Percentiles rank a stretch among this genome's conserved stretches.
Conservation (phyloP, 2,888 invertebrate genomes). For the Dioctria rufipes region DNA sequence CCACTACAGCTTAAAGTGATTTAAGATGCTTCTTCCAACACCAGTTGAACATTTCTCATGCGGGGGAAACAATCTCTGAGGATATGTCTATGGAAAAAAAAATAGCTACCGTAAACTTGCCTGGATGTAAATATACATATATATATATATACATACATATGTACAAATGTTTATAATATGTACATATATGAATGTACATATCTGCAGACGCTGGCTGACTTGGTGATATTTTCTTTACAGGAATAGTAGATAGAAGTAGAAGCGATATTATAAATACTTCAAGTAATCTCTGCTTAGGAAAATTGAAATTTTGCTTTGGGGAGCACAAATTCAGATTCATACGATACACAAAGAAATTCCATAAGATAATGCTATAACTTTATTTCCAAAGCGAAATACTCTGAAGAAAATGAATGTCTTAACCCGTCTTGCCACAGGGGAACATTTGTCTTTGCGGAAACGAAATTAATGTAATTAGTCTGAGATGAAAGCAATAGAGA, state of each 20-base stretch:
- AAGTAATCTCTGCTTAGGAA: conserved; percentile 13
- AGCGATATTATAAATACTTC: background rate
- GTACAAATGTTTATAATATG: too few relatives aligned
- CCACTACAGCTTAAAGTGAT: conserved; percentile 22
- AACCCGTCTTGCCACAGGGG: background rate
- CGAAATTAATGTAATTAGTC: conserved; percentile 9
- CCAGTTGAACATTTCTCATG: conserved; percentile 39
- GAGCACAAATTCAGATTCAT: conserved; percentile 24
- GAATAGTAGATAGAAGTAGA: background rate
- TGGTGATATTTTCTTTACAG: background rate
- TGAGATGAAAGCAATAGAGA: background rate
- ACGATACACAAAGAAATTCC: background rate
- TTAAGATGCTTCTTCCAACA: conserved; percentile 28
- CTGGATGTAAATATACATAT: background rate
- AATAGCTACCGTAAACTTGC: conserved; percentile 26
- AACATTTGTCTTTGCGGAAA: background rate
- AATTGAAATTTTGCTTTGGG: conserved; percentile 37
- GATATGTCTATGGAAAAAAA: conserved; percentile 28
- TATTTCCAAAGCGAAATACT: background rate
- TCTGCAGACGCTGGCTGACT: background rate
- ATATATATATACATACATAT: background rate
- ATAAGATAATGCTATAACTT: background rate
- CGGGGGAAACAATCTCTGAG: conserved; percentile 25
- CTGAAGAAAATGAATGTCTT: background rate
- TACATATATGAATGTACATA: too few relatives aligned